Conservation (phyloP, 92 coral and sea anemone species). For the Virgularia gustaviana region DNA sequence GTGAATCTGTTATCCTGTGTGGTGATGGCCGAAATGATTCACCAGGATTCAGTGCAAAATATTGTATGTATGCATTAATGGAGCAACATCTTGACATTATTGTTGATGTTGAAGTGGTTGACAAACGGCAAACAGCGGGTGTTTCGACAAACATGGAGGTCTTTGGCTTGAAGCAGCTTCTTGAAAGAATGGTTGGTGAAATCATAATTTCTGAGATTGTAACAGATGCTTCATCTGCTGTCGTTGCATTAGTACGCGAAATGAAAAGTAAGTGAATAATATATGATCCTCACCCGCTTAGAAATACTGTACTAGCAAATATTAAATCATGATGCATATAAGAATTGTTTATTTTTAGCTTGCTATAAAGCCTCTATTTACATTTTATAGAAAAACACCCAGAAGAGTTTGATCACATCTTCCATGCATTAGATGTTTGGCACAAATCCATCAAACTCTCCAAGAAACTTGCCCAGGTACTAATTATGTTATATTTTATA, state of each 20-base stretch:
- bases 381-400: conserved; percentile 21
- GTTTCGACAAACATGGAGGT: conserved; percentile 44
- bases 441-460: conserved; percentile 43
- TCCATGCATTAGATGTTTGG: conserved; percentile 55
- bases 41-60: conserved; percentile 50
- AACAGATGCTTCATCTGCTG: conserved; percentile 35
- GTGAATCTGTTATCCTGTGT: conserved; percentile 28
- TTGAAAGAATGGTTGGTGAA: conserved; percentile 26
- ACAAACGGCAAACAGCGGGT: conserved; percentile 45
- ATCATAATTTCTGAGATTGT: conserved; percentile 37
- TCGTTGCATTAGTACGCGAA: conserved; percentile 48
- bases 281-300: too few species aligned
- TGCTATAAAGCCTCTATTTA: background rate
- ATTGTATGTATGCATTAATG: conserved; percentile 48
- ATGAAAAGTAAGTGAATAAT: conserved; percentile 36
- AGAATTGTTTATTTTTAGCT: conserved; percentile 19
- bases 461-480: conserved; percentile 32
- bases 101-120: conserved; percentile 47
- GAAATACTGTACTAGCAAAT: too few species aligned
- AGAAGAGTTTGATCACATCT: conserved; percentile 23
- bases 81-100: conserved; percentile 34
- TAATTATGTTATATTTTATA: too few species aligned
- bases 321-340: too few species aligned
- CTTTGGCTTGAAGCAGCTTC: conserved; percentile 41
- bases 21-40: conserved; percentile 54